Conservation (phyloP, 2,113 vertebrate species). For the Ascaphus truei region DNA sequence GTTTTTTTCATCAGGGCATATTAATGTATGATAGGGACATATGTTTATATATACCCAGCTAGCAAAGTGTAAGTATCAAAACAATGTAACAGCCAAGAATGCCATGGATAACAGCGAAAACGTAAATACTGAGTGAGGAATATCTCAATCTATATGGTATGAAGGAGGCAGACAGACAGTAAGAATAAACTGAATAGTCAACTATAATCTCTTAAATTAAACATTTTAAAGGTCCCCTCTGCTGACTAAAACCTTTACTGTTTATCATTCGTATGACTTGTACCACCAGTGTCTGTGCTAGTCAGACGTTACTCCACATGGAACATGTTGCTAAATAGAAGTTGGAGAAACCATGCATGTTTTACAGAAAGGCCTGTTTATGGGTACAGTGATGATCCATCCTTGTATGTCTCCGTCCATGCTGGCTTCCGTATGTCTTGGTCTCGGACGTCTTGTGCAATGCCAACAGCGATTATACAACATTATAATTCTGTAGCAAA, state of each 20-base stretch:
- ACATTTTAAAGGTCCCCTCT: neutral
- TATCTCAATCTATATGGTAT: neutral
- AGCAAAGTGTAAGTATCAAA: too few relatives aligned
- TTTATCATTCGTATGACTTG: conserved; percentile 1
- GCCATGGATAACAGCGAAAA: too few relatives aligned
- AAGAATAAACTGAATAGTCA: neutral
- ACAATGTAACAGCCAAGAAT: too few relatives aligned
- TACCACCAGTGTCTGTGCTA: neutral
- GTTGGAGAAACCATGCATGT: neutral
- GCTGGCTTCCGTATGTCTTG: neutral
- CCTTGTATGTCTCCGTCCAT: conserved; percentile 1
- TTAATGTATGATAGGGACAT: too few relatives aligned
- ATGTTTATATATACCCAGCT: too few relatives aligned
- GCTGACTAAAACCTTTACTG: neutral
- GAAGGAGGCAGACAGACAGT: neutral
- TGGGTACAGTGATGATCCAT: neutral
- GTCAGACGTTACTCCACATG: neutral
- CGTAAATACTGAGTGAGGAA: neutral
- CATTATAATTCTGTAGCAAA: neutral
- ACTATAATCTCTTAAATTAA: neutral
- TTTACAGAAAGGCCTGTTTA: neutral
- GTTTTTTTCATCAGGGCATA: too few relatives aligned
- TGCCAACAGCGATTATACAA: neutral
- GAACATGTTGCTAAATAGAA: neutral
- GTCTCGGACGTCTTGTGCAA: neutral